Evolutionary conservation across 2,888 invertebrate species (phyloP), one percentile per base, ranked within the genome.

Genomic region (Furcula furcula): DNA sequence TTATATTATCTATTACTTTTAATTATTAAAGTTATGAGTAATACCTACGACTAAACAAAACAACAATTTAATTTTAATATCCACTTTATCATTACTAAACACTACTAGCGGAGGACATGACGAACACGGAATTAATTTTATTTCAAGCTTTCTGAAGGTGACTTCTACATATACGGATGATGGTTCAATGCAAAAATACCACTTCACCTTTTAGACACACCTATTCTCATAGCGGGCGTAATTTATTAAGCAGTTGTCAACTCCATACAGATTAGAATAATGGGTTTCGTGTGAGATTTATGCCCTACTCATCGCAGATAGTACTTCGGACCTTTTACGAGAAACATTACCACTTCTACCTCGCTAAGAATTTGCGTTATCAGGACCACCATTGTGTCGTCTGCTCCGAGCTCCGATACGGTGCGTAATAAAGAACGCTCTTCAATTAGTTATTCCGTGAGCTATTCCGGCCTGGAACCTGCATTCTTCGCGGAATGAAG

Each of bases 401-500:
- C 13, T 27, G 16, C 30, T 20, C 19, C 33, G 32, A 16, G 31
- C 36, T 27, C 40, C 29, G 28, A 16, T 11, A 10, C 9, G 25
- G 35, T 46, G 36, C 55, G 33, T 37, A 44, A 48, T 42, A 51
- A 48, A 44, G 48, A 48, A 58, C 45, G 37, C 40, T 42, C 34
- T 21, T 29, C 45, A 44, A 55, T 52, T 41, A 43, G 46, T 55
- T 52, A 52, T 59, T 59, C 46, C 45, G 59, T 59, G 46, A 31
- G 52, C 48, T 44, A 52, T 59, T 41, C 46, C 55, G 59, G 50
- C 54, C 50, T 50, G 58, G 52, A n/a, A n/a, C 41, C 59, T 52
- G 72, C 65, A 83, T 84, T 76, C 73, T 85, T 87, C 85, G 72
- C 54, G 55, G 86, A 86, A 86, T 65, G 53, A 62, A 56, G 58